Evolutionary conservation across 2,113 vertebrate species (phyloP).

Genomic region (Laterallus jamaicensis): DNA sequence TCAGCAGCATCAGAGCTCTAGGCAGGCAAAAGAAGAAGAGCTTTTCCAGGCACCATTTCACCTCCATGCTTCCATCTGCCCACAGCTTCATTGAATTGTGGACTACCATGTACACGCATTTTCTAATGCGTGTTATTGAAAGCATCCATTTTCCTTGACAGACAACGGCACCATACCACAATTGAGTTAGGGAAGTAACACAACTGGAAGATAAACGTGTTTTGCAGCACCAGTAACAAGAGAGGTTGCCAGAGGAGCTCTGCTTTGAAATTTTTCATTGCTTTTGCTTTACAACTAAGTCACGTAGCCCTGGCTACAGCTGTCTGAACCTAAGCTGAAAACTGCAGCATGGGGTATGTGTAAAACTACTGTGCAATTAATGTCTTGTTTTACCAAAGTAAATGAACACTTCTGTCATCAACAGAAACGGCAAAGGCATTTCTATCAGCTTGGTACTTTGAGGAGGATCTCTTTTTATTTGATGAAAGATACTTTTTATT

Average conservation of each 20-base stretch:
- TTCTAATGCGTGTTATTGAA: slow-evolving; percentile 41
- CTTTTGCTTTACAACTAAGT: background rate
- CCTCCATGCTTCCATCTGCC: background rate
- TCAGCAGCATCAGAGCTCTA: background rate
- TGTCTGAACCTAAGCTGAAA: background rate
- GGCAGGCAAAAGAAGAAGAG: background rate
- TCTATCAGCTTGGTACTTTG: background rate
- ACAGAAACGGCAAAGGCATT: background rate
- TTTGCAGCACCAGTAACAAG: background rate
- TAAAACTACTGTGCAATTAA: background rate
- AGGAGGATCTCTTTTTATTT: background rate
- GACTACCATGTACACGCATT: background rate
- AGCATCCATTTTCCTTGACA: slow-evolving; percentile 39
- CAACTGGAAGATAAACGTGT: background rate
- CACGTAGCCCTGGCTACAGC: background rate
- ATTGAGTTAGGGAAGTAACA: background rate
- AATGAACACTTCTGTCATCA: background rate
- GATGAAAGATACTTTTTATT: background rate
- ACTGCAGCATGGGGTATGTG: background rate
- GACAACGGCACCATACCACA: background rate
- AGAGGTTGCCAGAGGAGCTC: background rate
- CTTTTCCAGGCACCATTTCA: background rate
- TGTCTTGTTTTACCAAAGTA: background rate
- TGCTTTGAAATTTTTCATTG: background rate
- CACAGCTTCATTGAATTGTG: slow-evolving; percentile 23